Percentiles rank a stretch among this genome's conserved stretches.
Conservation (phyloP, 2,797 vertebrate genomes). For the Cyclura pinguis region DNA sequence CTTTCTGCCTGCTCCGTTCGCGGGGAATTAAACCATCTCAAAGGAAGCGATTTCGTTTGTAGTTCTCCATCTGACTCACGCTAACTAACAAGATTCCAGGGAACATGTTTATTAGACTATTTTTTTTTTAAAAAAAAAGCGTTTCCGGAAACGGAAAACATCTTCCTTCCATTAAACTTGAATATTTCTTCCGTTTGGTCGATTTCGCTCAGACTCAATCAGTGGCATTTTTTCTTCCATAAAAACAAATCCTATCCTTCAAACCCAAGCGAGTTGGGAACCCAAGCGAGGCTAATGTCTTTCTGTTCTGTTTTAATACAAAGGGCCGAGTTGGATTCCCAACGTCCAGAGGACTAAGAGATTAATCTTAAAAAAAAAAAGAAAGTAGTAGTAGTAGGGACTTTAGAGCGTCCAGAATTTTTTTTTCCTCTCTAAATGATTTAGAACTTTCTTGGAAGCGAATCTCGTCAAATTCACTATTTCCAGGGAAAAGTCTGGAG, state of each 20-base stretch:
- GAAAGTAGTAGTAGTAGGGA: background rate
- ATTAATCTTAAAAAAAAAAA: background rate
- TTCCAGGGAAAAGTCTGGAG: background rate
- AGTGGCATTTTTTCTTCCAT: background rate
- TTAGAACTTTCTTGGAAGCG: background rate
- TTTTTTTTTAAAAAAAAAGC: background rate
- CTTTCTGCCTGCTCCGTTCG: background rate
- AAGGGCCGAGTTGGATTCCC: background rate
- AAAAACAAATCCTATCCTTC: too few species aligned
- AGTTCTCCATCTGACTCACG: background rate
- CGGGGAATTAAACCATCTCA: slow-evolving; percentile 18
- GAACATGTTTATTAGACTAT: background rate
- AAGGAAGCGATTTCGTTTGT: background rate
- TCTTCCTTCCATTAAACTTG: background rate
- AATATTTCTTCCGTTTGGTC: background rate
- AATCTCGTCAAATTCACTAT: background rate
- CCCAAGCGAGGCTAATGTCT: background rate
- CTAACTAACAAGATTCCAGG: background rate
- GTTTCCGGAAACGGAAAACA: background rate
- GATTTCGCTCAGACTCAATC: background rate
- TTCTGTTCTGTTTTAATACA: background rate
- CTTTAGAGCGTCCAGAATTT: background rate
- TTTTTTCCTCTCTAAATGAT: background rate
- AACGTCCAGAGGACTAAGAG: background rate
- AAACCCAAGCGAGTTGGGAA: background rate